Evolutionary conservation across 2,888 invertebrate species (phyloP).

Genomic region (Nymphalis urticae): DNA sequence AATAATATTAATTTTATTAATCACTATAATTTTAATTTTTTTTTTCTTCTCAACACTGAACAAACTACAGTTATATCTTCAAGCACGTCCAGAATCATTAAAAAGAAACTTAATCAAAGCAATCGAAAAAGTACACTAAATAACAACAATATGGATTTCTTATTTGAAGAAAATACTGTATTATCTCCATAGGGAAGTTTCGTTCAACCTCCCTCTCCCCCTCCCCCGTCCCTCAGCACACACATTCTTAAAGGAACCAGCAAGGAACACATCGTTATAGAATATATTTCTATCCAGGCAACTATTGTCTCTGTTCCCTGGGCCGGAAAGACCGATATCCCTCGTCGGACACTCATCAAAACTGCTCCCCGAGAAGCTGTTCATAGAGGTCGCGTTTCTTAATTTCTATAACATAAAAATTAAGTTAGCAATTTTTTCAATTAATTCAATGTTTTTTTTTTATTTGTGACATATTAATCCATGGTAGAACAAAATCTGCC

Average conservation of each 20-base stretch:
- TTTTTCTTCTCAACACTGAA: too few relatives aligned
- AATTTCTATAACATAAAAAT: background rate
- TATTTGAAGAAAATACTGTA: background rate
- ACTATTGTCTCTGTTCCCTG: background rate
- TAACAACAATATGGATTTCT: background rate
- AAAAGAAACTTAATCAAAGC: background rate
- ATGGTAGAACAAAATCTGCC: too few relatives aligned
- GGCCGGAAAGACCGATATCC: slow-evolving; percentile 33
- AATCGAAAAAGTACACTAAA: background rate
- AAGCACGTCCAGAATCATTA: too few relatives aligned
- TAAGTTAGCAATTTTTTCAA: too few relatives aligned
- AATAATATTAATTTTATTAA: too few relatives aligned
- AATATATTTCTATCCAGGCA: background rate
- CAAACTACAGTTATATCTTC: too few relatives aligned
- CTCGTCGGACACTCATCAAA: slow-evolving; percentile 43
- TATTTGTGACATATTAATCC: too few relatives aligned
- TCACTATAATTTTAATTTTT: too few relatives aligned
- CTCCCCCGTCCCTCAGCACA: background rate
- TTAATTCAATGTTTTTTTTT: too few relatives aligned
- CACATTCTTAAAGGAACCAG: slow-evolving; percentile 39
- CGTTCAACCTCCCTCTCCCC: slow-evolving; percentile 22
- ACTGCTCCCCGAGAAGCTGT: slow-evolving; percentile 20
- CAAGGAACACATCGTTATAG: slow-evolving; percentile 38
- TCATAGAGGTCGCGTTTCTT: background rate
- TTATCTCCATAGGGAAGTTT: background rate